These are phyloP conservation scores for Caenorhabditis plicata DNA, from an alignment of 2,888 invertebrate genomes.

Conservation along the genomic window DNA sequence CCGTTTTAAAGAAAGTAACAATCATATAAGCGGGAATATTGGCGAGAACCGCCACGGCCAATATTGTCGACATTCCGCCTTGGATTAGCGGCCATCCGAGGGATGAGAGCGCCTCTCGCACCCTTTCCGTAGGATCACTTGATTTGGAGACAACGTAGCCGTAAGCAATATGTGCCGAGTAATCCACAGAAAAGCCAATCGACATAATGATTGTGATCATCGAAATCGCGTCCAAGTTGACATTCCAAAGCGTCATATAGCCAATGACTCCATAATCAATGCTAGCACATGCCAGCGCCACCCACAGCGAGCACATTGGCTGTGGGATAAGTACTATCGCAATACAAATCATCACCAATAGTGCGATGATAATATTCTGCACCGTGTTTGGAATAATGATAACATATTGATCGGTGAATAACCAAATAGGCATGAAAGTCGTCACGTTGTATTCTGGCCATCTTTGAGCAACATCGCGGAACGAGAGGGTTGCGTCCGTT, in stretches of 20 bases:
- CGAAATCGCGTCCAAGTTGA: constrained; percentile 80
- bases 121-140: constrained; percentile 65
- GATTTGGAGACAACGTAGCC: constrained; percentile 61
- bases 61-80: constrained; percentile 80
- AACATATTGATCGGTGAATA: constrained; percentile 65
- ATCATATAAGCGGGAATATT: constrained; percentile 91
- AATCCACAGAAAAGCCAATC: constrained; percentile 92
- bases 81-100: constrained; percentile 84
- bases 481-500: constrained; percentile 55
- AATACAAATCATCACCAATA: constrained; percentile 83
- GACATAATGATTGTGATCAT: constrained; percentile 81
- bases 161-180: constrained; percentile 74
- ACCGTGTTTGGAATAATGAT: constrained; percentile 65
- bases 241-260: constrained; percentile 93
- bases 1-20: constrained; percentile 91
- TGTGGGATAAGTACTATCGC: constrained; percentile 89
- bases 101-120: constrained; percentile 82
- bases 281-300: constrained; percentile 88
- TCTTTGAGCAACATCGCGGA: constrained; percentile 53
- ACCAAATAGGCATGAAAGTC: constrained; percentile 66
- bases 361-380: constrained; percentile 63
- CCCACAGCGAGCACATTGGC: constrained; percentile 87
- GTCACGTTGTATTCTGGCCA: constrained; percentile 63
- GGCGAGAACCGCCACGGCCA: constrained; percentile 82
- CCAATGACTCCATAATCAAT: constrained; percentile 91